Evolutionary conservation across 2,888 invertebrate species (phyloP).

Genomic region (Lochmaea crataegi): DNA sequence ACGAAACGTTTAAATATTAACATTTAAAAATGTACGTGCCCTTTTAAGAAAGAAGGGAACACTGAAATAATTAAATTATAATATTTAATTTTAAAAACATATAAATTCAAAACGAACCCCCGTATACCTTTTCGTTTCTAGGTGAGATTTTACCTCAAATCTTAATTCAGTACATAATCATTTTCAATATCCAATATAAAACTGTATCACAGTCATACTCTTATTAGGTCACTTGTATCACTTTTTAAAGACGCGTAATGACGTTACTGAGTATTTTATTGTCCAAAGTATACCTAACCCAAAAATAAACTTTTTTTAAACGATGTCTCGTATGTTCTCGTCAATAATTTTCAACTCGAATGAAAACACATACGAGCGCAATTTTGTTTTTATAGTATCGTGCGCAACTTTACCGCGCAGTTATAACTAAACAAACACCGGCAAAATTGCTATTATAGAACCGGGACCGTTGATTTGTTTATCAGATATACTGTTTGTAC

Average conservation of each 20-base stretch:
- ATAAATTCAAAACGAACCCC: too few species aligned
- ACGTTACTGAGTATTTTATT: neutral
- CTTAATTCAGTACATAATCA: too few species aligned
- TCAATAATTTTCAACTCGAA: neutral
- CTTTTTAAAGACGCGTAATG: neutral
- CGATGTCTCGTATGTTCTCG: neutral
- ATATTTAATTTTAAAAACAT: too few species aligned
- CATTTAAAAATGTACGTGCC: too few species aligned
- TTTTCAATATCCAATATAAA: too few species aligned
- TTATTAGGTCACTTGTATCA: constrained; percentile 1
- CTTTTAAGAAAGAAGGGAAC: too few species aligned
- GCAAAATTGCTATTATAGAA: neutral
- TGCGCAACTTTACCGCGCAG: constrained; percentile 13
- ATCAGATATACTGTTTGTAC: neutral
- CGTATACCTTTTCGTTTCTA: too few species aligned
- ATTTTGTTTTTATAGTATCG: constrained; percentile 7
- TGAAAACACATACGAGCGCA: neutral
- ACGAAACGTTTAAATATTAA: too few species aligned
- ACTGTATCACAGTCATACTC: neutral
- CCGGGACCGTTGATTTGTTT: constrained; percentile 1
- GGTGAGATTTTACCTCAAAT: too few species aligned
- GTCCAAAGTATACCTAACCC: neutral
- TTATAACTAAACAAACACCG: constrained; percentile 10
- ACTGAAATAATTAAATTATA: too few species aligned
- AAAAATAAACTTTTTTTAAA: neutral